Conservation (phyloP, 2,797 vertebrate species). For the Anguilla obscura region DNA sequence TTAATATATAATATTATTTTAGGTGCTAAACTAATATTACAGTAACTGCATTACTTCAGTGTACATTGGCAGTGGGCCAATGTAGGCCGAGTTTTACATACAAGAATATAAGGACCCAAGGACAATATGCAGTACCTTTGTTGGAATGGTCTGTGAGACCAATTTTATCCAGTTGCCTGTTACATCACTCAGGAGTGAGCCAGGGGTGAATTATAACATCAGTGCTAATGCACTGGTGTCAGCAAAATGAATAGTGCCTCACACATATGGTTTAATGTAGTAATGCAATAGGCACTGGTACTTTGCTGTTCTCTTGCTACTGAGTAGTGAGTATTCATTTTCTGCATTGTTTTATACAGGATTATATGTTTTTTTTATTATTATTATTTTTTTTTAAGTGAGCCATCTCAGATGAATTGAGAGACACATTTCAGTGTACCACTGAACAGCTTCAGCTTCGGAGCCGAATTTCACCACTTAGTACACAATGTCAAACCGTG, state of each 20-base stretch:
- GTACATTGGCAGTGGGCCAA: not conserved
- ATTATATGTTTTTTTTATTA: not conserved
- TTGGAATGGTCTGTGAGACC: not conserved
- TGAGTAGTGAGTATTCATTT: not conserved
- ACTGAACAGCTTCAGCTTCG: not conserved
- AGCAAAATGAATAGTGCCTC: conserved; percentile 14
- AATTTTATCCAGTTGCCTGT: not conserved
- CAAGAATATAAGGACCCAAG: not conserved
- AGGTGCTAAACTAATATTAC: not conserved
- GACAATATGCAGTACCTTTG: not conserved
- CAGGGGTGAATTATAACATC: conserved; percentile 8
- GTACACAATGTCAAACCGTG: not conserved
- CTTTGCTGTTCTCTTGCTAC: not conserved
- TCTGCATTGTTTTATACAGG: not conserved
- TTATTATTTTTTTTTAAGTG: not conserved
- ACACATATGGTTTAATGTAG: not conserved
- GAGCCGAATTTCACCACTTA: not conserved
- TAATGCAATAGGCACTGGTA: not conserved
- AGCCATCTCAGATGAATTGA: not conserved
- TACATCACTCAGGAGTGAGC: not conserved
- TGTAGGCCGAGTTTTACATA: not conserved
- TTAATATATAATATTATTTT: not conserved
- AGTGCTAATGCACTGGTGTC: conserved; percentile 9
- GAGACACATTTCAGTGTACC: not conserved
- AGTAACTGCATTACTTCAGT: not conserved